Base-by-base conservation (phyloP, 2,113 vertebrate species). In the Stictonetta naevosa region DNA sequence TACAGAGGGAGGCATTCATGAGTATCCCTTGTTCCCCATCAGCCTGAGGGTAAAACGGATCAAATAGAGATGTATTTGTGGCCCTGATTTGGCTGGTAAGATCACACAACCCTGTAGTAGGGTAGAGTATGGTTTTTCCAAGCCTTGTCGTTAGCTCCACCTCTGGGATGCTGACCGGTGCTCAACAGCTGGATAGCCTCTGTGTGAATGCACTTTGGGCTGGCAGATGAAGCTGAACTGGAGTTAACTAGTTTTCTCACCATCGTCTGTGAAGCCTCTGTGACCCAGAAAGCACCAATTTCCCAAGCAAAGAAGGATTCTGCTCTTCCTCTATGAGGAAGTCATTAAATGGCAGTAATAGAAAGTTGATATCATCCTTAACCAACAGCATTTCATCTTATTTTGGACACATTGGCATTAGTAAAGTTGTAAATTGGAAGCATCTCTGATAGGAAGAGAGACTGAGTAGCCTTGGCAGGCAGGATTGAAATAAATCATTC, bases 401-500 rank as follows among this genome's bases (percentile, higher is more conserved):
- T 53, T 95, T 87, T 86, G 82, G 79, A 50, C 6, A 6, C 50
- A 60, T 88, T n/a, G 66, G 55, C 72, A 28, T 91, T 78, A 69
- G 34, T 62, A 89, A 40, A 76, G 50, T 34, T 90, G 71, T 63
- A 93, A 83, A 83, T 63, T 83, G 78, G 55, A 83, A 91, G n/a
- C n/a, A 23, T 71, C 28, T 69, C 46, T 74, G 66, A 33, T 74
- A 55, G 23, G 50, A 87, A 75, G 67, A 88, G 80, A 82, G 62
- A 31, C 44, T 73, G 67, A 83, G 33, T 66, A 59, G 63, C 56
- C 72, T 77, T 88, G 83, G 73, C 3, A 25, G 33, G 46, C 69
- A 75, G 31, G 46, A 67, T 55, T 93, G 80, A 89, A 81, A 71
- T 93, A 91, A 91, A 86, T 91, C 23, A 42, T 93, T 72, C 73